phyloP scores from a whole-genome alignment of 2,888 invertebrate genomes.

The Yponomeuta plumbellus region DNA sequence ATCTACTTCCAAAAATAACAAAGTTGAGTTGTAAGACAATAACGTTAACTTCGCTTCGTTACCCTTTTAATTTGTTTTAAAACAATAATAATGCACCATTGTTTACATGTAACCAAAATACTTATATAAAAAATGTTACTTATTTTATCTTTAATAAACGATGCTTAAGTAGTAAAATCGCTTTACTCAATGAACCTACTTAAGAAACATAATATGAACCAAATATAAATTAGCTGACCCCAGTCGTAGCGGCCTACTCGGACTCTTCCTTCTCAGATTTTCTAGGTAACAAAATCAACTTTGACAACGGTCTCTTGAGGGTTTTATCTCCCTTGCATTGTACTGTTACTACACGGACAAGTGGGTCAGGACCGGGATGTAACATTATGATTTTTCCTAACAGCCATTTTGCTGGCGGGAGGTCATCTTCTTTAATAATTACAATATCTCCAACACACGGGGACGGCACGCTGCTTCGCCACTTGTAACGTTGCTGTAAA shows the following conservation, averaged over 20 bases:
- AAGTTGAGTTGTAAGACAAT: neutral
- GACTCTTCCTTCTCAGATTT: neutral
- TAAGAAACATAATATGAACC: neutral
- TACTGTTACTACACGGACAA: slow-evolving; percentile 15
- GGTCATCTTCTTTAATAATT: slow-evolving; percentile 21
- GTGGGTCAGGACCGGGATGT: slow-evolving; percentile 19
- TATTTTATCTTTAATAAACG: too few relatives aligned
- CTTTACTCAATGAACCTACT: neutral
- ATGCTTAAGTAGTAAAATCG: neutral
- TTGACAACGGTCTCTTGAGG: slow-evolving; percentile 17
- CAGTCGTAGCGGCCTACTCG: neutral
- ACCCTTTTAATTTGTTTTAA: neutral
- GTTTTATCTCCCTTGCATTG: slow-evolving; percentile 7
- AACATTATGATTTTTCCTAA: slow-evolving; percentile 17
- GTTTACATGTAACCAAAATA: neutral
- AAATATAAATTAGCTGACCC: neutral
- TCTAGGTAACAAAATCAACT: slow-evolving; percentile 15
- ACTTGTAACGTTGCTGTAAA: slow-evolving; percentile 27
- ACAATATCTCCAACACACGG: slow-evolving; percentile 24
- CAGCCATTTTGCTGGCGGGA: slow-evolving; percentile 22
- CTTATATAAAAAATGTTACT: too few relatives aligned
- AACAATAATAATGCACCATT: neutral
- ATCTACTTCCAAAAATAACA: neutral
- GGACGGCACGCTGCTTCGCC: slow-evolving; percentile 22
- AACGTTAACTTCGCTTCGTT: neutral